These are phyloP conservation scores for Ichneumon xanthorius DNA, from an alignment of 2,888 invertebrate genomes.

Conservation along the genomic window DNA sequence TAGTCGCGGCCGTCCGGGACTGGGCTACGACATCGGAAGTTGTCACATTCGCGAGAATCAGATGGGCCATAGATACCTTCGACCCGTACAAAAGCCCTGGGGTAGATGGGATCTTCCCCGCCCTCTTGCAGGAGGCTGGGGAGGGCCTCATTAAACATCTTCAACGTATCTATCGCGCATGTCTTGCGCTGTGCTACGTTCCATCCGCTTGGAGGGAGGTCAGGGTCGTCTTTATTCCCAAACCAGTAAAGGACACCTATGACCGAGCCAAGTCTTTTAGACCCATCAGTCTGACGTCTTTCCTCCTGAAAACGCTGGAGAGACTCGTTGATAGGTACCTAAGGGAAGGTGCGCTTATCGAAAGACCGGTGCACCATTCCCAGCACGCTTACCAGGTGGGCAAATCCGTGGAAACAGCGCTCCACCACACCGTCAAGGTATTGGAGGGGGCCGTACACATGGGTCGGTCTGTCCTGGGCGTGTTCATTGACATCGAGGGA, in stretches of 20 bases:
- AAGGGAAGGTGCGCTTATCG: no score
- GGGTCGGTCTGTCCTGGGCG: no score
- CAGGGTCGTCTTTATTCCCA: slow-evolving; percentile 65
- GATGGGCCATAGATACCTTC: no score
- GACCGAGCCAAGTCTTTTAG: slow-evolving; percentile 62
- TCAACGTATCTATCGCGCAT: slow-evolving; percentile 14
- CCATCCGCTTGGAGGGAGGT: slow-evolving; percentile 51
- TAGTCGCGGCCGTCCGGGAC: background rate
- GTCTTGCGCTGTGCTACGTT: slow-evolving; percentile 39
- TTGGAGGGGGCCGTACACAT: no score
- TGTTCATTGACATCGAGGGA: no score
- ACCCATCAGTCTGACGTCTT: slow-evolving; percentile 71
- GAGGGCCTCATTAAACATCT: no score
- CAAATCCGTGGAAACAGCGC: no score
- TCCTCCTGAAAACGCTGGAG: slow-evolving; percentile 70
- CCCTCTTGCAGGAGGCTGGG: slow-evolving; percentile 42
- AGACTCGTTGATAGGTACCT: slow-evolving; percentile 70
- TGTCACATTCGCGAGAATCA: no score
- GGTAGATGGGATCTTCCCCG: slow-evolving; percentile 40
- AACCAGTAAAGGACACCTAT: slow-evolving; percentile 63
- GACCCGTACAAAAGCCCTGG: no score
- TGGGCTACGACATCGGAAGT: background rate
- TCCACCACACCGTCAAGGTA: no score
- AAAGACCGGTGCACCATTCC: no score
- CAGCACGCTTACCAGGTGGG: no score